Percentiles rank a stretch among this genome's conserved stretches.
These are phyloP conservation scores for Tetraodon nigroviridis DNA, from an alignment of 2,113 vertebrate species.

Conservation along the genomic window DNA sequence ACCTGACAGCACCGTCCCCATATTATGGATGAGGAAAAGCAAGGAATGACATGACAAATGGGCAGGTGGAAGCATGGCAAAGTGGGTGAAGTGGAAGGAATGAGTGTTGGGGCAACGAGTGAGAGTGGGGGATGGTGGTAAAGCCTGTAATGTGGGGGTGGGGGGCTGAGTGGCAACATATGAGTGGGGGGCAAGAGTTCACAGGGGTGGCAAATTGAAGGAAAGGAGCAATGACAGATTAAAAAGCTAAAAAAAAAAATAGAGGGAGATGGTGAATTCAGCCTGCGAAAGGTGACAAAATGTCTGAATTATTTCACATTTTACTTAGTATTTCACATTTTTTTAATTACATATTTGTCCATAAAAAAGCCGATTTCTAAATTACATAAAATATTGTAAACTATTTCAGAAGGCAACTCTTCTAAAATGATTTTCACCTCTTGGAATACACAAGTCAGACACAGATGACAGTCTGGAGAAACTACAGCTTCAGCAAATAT, in stretches of 20 bases:
- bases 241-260: conserved; percentile 19
- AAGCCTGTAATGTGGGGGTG: conserved; percentile 20
- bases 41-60: conserved; percentile 31
- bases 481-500: too few relatives aligned
- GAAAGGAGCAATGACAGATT: conserved; percentile 42
- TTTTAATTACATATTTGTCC: neutral
- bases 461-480: too few relatives aligned
- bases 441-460: too few relatives aligned
- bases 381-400: too few relatives aligned
- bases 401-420: too few relatives aligned
- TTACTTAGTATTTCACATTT: too few relatives aligned
- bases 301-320: too few relatives aligned
- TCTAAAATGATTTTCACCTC: too few relatives aligned
- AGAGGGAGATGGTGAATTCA: conserved; percentile 7
- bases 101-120: conserved; percentile 38
- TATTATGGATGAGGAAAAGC: conserved; percentile 8
- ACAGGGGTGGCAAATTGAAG: conserved; percentile 50
- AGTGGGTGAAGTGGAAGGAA: conserved; percentile 71
- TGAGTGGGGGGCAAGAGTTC: conserved; percentile 64
- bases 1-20: conserved; percentile 20
- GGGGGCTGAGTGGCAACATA: conserved; percentile 64
- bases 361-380: neutral
- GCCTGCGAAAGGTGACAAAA: neutral
- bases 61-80: conserved; percentile 63
- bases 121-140: conserved; percentile 48